A percentile compares a stretch with the other conserved stretches of the same genome.
phyloP scores from a whole-genome alignment of 2,888 invertebrate genomes.

The Ceramica pisi region DNA sequence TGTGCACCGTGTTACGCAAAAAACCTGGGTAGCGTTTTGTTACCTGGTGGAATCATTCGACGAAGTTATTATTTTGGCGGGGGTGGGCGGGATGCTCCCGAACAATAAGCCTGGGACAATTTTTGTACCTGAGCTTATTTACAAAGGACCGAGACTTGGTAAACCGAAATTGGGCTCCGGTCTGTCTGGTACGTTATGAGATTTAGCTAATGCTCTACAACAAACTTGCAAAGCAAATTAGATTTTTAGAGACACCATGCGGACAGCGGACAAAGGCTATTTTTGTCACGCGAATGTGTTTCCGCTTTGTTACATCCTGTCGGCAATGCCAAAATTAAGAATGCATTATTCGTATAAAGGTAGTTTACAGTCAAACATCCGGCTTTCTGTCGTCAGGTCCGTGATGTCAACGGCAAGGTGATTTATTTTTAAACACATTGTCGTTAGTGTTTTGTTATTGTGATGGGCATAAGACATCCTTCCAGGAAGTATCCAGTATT shows the following conservation, averaged over 20 bases:
- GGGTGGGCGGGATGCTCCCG: constrained; percentile 82
- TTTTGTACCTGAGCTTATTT: constrained; percentile 88
- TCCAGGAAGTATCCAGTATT: constrained; percentile 53
- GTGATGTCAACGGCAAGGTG: constrained; percentile 65
- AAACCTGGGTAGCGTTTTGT: constrained; percentile 80
- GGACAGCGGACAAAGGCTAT: constrained; percentile 74
- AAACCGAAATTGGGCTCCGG: constrained; percentile 78
- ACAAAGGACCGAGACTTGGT: constrained; percentile 77
- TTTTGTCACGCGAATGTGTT: constrained; percentile 78
- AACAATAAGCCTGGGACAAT: constrained; percentile 80
- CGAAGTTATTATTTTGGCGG: constrained; percentile 83
- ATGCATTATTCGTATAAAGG: constrained; percentile 80
- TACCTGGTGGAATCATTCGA: constrained; percentile 85
- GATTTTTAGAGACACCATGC: constrained; percentile 67
- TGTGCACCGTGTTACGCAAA: constrained; percentile 86
- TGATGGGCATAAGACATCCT: constrained; percentile 47
- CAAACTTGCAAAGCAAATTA: constrained; percentile 78
- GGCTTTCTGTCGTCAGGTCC: constrained; percentile 79
- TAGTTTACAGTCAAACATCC: constrained; percentile 88
- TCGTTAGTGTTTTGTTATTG: constrained; percentile 54
- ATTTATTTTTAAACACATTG: constrained; percentile 61
- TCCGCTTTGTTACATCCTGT: constrained; percentile 82
- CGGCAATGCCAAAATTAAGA: constrained; percentile 78
- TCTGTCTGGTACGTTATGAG: constrained; percentile 80
- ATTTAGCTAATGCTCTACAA: constrained; percentile 74